Percentiles rank a stretch among this genome's conserved stretches.
Conservation (phyloP, 1,140 invertebrate species). For the Drosophila orosa region DNA sequence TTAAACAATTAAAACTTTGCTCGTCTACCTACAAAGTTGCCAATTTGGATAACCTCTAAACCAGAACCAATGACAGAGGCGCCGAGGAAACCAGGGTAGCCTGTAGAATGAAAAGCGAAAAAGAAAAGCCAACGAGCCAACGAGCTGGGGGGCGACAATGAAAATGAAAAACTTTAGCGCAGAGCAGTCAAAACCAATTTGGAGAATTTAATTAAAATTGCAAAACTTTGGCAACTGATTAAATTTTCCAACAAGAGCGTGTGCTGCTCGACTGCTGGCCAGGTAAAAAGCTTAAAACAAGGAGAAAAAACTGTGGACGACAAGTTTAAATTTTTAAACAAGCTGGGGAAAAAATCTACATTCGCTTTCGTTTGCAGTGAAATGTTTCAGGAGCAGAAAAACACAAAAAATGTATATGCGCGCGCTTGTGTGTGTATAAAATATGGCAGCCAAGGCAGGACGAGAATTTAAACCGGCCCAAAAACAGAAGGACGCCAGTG, state of each 20-base stretch:
- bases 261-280: constrained; percentile 22
- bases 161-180: constrained; percentile 80
- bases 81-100: constrained; percentile 12
- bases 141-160: constrained; percentile 60
- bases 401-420: constrained; percentile 20
- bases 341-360: constrained; percentile 76
- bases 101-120: constrained; percentile 45
- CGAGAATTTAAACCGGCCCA: constrained; percentile 52
- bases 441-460: constrained; percentile 62
- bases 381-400: constrained; percentile 51
- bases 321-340: constrained; percentile 81
- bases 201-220: constrained; percentile 84
- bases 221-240: constrained; percentile 83
- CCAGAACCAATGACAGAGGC: constrained; percentile 52
- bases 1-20: constrained; percentile 77
- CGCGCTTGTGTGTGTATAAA: constrained; percentile 42
- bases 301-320: constrained; percentile 27
- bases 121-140: constrained; percentile 28
- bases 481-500: constrained; percentile 60
- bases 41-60: constrained; percentile 81
- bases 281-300: constrained; percentile 79
- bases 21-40: constrained; percentile 77
- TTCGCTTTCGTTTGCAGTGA: constrained; percentile 78
- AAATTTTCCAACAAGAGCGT: constrained; percentile 70
- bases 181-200: constrained; percentile 83